A percentile compares a stretch with the other conserved stretches of the same genome.
Conservation (phyloP, 2,797 vertebrate species). For the Myotis planiceps region DNA sequence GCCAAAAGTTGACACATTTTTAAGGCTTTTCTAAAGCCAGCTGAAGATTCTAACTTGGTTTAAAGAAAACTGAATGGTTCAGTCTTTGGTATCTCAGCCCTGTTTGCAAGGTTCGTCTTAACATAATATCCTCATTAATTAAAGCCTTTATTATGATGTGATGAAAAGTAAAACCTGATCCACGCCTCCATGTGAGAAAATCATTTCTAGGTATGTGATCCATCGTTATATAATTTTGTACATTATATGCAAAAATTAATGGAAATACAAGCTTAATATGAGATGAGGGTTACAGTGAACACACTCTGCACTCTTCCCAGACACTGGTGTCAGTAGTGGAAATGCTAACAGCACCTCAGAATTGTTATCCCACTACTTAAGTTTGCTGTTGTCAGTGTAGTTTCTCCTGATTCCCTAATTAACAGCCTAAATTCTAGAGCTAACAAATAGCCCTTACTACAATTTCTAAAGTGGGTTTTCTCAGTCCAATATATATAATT, state of each 20-base stretch:
- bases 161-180: neutral
- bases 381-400: neutral
- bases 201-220: neutral
- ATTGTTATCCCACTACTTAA: neutral
- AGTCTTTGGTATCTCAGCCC: neutral
- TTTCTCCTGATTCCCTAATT: neutral
- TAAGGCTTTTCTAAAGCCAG: neutral
- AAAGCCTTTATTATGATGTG: neutral
- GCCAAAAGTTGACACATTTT: constrained; percentile 24
- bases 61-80: neutral
- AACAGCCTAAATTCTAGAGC: neutral
- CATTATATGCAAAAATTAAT: neutral
- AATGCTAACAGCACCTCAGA: neutral
- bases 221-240: neutral
- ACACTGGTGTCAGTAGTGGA: neutral
- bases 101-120: neutral
- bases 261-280: neutral
- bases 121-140: neutral
- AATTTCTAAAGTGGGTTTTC: neutral
- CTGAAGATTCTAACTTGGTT: neutral
- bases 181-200: neutral
- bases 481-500: neutral
- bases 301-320: neutral
- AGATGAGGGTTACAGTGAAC: neutral
- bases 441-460: neutral